Percentiles rank a stretch among this genome's conserved stretches.
These are phyloP conservation scores for Tonatia bakeri DNA, from an alignment of 2,113 vertebrate genomes.

Conservation along the genomic window DNA sequence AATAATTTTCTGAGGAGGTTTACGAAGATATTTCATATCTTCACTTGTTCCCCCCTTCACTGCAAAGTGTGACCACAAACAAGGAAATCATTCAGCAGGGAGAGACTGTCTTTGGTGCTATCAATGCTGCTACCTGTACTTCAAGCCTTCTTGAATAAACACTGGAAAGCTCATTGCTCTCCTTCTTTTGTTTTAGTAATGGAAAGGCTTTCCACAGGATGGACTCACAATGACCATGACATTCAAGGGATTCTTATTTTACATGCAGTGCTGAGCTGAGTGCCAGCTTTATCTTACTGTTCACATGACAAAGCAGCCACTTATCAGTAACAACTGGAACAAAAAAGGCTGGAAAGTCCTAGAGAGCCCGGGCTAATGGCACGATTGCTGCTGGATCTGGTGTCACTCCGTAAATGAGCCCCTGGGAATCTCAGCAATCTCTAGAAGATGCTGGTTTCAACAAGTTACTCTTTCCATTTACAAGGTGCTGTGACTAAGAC, in stretches of 20 bases:
- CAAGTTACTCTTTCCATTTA: background rate
- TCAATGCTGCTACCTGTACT: background rate
- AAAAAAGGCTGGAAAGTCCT: background rate
- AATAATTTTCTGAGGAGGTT: background rate
- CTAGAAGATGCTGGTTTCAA: background rate
- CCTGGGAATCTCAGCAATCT: background rate
- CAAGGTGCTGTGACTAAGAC: background rate
- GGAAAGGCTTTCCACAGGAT: background rate
- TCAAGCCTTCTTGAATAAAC: background rate
- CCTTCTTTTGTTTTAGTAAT: constrained; percentile 33
- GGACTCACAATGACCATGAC: background rate
- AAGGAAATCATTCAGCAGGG: background rate
- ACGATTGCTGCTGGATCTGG: background rate
- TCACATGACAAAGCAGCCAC: background rate
- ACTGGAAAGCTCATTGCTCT: background rate
- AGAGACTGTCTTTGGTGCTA: background rate
- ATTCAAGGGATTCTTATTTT: constrained; percentile 45
- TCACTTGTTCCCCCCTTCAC: background rate
- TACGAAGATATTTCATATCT: background rate
- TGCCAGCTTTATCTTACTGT: background rate
- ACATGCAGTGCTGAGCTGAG: background rate
- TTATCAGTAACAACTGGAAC: background rate
- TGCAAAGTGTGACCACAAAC: constrained; percentile 16
- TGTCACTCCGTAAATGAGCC: background rate
- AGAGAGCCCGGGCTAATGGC: background rate